A percentile compares a stretch with the other conserved stretches of the same genome.
Evolutionary conservation across 2,113 vertebrate species (phyloP).

Genomic region (Campylomormyrus tamandua): DNA sequence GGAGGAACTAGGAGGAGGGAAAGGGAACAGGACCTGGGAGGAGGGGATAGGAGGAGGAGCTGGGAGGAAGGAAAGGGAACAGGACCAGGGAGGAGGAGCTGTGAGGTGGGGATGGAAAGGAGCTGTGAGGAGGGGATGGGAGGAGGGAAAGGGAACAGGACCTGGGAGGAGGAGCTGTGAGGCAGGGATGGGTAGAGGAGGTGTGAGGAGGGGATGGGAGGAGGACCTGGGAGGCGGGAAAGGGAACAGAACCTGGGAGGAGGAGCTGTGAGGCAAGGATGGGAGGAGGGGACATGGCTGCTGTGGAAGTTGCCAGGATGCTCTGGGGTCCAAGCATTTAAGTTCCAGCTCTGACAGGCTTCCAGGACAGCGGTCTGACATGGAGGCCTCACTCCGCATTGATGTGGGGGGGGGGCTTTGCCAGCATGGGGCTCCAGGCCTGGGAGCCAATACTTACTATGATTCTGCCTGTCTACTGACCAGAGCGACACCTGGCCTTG

Average conservation of each 20-base stretch:
- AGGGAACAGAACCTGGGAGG: neutral
- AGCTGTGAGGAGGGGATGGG: too few species aligned
- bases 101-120: too few species aligned
- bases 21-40: neutral
- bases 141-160: neutral
- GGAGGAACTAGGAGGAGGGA: neutral
- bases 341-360: neutral
- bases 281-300: neutral
- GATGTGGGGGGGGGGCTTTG: conserved; percentile 27
- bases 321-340: neutral
- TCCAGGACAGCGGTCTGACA: conserved; percentile 21
- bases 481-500: conserved; percentile 31
- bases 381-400: conserved; percentile 28
- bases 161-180: neutral
- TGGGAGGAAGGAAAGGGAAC: neutral
- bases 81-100: neutral
- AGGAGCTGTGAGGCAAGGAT: neutral
- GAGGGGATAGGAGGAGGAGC: neutral
- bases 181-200: neutral
- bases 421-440: conserved; percentile 18
- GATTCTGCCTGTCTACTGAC: conserved; percentile 38
- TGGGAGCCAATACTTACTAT: conserved; percentile 18
- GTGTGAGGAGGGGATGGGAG: neutral
- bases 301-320: neutral
- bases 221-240: neutral